Evolutionary conservation across 2,888 invertebrate genomes (phyloP).

Genomic region (Diarsia mendica): DNA sequence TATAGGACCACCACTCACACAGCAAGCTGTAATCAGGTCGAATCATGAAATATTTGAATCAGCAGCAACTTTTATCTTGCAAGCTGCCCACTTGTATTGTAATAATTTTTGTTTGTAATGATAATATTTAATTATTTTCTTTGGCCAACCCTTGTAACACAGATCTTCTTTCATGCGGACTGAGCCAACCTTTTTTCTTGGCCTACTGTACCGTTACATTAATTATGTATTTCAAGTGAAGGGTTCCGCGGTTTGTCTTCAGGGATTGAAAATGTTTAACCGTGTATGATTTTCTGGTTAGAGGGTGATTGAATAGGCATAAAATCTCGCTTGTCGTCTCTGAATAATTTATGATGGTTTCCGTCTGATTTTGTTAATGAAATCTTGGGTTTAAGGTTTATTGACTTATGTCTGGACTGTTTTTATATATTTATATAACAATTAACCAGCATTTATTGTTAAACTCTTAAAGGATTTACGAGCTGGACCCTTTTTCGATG

Average conservation of each 20-base stretch:
- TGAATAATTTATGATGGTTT: constrained; percentile 22
- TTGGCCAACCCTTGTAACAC: neutral
- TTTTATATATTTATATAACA: neutral
- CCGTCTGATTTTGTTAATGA: neutral
- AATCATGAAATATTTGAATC: neutral
- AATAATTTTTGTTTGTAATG: neutral
- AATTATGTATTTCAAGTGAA: constrained; percentile 52
- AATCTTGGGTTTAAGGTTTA: neutral
- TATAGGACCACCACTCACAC: neutral
- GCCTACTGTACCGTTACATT: constrained; percentile 30
- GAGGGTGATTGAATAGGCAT: neutral
- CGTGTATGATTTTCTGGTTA: constrained; percentile 39
- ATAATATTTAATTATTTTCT: neutral
- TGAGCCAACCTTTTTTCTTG: constrained; percentile 43
- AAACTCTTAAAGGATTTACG: neutral
- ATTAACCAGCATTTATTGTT: neutral
- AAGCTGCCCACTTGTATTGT: neutral
- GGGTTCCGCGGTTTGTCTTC: constrained; percentile 21
- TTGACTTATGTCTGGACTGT: neutral
- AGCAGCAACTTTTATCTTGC: neutral
- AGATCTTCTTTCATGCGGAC: constrained; percentile 31
- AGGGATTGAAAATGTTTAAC: constrained; percentile 31
- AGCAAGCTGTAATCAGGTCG: neutral
- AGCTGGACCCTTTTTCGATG: no score
- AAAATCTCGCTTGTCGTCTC: neutral